phyloP scores from a whole-genome alignment of 2,113 vertebrate species.

The Halichoeres trimaculatus region DNA sequence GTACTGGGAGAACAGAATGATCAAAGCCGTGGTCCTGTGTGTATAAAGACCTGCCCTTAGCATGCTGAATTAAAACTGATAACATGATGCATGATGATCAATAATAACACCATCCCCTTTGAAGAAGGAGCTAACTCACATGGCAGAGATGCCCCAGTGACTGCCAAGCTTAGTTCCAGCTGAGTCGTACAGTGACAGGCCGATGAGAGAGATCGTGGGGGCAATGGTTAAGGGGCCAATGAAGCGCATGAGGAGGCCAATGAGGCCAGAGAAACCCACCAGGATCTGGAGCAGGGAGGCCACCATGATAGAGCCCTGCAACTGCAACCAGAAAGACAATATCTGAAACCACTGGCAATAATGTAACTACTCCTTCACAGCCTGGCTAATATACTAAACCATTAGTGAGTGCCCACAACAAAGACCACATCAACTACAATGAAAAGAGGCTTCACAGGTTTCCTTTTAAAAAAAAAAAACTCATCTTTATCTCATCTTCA shows the following conservation, averaged over 20 bases:
- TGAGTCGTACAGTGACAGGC: constrained; percentile 89
- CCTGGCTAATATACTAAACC: not conserved
- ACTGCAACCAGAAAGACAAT: constrained; percentile 73
- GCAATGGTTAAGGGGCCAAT: constrained; percentile 95
- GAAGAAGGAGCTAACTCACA: constrained; percentile 82
- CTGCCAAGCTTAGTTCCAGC: constrained; percentile 85
- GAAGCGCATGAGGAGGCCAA: constrained; percentile 92
- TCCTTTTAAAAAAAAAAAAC: no score
- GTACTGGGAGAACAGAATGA: constrained; percentile 96
- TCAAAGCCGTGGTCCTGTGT: constrained; percentile 88
- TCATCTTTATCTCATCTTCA: no score
- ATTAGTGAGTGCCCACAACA: not conserved
- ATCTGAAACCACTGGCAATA: not conserved
- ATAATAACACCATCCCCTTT: not conserved
- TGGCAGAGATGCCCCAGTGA: constrained; percentile 92
- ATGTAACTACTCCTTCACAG: constrained; percentile 2
- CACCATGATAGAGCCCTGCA: constrained; percentile 94
- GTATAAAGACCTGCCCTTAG: constrained; percentile 7
- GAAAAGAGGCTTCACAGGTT: constrained; percentile 8
- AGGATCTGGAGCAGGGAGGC: constrained; percentile 93
- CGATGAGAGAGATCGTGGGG: constrained; percentile 93
- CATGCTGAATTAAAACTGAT: not conserved
- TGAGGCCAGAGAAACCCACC: constrained; percentile 93
- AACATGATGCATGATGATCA: not conserved
- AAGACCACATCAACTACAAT: not conserved